Base-by-base conservation (phyloP, 2,113 vertebrate genomes). In the Baryphthengus martii region DNA sequence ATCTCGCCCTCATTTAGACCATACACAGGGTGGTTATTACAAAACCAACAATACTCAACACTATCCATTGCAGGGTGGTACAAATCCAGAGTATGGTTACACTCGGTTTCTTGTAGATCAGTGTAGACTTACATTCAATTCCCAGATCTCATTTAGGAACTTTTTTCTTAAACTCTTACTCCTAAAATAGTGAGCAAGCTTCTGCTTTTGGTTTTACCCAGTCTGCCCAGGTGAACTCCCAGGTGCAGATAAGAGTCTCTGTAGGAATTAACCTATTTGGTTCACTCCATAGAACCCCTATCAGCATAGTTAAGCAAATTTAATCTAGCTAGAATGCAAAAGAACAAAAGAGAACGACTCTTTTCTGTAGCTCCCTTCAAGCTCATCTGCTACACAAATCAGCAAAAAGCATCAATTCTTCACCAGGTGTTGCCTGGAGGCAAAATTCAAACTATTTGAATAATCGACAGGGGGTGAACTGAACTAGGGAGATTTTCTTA, bases 11-110 rank as follows among this genome's bases (percentile, higher is more conserved):
- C 85, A 77, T 89, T 85, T 91, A 90, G 59, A 83, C 25, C 42
- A 40, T 19, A 59, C 7, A n/a, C 0, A 0, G 1, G 0, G 11
- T 29, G 39, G 26, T 33, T 66, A 10, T 80, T 77, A 35, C 28
- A 59, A 40, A 95, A 67, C 0, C 39, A 82, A 12, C 26, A 8
- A 10, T 17, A 74, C 44, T 55, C 39, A 40, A 18, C 12, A 13
- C 19, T 49, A 15, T 16, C 10, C 35, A 3, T 55, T 65, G 29
- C 42, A 66, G 5, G 17, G 37, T 39, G 44, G n/a, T 52, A 40
- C 7, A 62, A 81, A 65, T 31, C 35, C 8, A 42, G 42, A 31
- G 8, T 28, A 10, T 13, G 5, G 17, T 52, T 92, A 26, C 25
- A 42, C 19, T 67, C 25, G 33, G 24, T 23, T 55, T 77, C 33